Percentiles rank a stretch among this genome's conserved stretches.
Evolutionary conservation across 2,113 vertebrate species (phyloP).

Genomic region (Ondatra zibethicus): DNA sequence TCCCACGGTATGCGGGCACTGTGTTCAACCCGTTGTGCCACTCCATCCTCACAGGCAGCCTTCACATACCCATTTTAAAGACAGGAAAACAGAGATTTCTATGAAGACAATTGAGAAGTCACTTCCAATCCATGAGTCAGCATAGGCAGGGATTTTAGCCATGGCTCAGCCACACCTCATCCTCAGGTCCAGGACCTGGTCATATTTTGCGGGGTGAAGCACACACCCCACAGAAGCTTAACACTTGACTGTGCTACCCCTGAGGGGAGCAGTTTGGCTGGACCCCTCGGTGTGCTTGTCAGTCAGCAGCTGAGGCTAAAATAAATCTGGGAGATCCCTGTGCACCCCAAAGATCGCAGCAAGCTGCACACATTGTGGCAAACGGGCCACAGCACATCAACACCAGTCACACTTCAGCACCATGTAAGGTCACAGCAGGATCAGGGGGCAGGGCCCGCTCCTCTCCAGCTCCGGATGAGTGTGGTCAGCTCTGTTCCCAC

Average conservation of each 20-base stretch:
- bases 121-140: background rate
- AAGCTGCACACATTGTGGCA: background rate
- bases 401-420: background rate
- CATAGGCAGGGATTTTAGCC: background rate
- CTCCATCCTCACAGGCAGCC: background rate
- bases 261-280: background rate
- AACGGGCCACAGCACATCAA: background rate
- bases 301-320: background rate
- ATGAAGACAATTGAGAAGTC: background rate
- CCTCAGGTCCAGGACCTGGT: background rate
- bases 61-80: background rate
- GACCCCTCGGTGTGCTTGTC: background rate
- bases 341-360: background rate
- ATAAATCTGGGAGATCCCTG: background rate
- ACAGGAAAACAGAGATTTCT: background rate
- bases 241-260: background rate
- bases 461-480: background rate
- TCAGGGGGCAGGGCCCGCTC: background rate
- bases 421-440: background rate
- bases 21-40: fast-evolving
- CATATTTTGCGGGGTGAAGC: fast-evolving
- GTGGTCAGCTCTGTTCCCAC: background rate
- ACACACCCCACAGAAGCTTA: background rate
- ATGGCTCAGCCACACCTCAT: too few species aligned
- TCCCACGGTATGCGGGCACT: fast-evolving